A percentile compares a stretch with the other conserved stretches of the same genome.
Evolutionary conservation across 2,797 vertebrate genomes (phyloP).

Genomic region (Lutjanus campechanus): DNA sequence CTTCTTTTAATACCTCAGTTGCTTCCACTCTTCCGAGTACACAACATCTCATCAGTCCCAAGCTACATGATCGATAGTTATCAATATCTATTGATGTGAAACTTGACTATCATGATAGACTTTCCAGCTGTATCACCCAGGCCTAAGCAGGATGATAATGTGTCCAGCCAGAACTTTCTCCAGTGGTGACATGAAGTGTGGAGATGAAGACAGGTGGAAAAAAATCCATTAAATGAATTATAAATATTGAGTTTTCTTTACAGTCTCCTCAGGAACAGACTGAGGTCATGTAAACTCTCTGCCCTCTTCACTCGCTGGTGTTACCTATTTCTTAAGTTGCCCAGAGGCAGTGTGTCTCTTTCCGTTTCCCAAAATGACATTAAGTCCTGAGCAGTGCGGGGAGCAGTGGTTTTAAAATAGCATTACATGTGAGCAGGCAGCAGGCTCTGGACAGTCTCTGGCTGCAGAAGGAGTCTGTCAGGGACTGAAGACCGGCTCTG

Average conservation of each 20-base stretch:
- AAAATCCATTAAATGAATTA: not conserved
- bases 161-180: no score
- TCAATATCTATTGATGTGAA: no score
- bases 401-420: conserved; percentile 42
- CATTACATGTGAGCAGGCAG: conserved; percentile 27
- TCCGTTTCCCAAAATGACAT: conserved; percentile 23
- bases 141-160: no score
- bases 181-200: no score
- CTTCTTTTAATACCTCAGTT: no score
- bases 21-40: no score
- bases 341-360: not conserved
- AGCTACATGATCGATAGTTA: no score
- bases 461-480: conserved; percentile 34
- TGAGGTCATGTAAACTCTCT: no score
- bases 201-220: not conserved
- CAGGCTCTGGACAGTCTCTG: conserved; percentile 42
- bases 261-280: not conserved
- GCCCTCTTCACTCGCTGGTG: not conserved
- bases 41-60: no score
- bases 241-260: not conserved
- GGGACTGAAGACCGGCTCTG: not conserved
- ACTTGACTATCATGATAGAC: no score
- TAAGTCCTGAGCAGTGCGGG: not conserved
- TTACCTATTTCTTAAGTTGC: not conserved
- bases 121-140: no score